phyloP scores from a whole-genome alignment of 2,113 vertebrate species.

The Calidris pugnax region DNA sequence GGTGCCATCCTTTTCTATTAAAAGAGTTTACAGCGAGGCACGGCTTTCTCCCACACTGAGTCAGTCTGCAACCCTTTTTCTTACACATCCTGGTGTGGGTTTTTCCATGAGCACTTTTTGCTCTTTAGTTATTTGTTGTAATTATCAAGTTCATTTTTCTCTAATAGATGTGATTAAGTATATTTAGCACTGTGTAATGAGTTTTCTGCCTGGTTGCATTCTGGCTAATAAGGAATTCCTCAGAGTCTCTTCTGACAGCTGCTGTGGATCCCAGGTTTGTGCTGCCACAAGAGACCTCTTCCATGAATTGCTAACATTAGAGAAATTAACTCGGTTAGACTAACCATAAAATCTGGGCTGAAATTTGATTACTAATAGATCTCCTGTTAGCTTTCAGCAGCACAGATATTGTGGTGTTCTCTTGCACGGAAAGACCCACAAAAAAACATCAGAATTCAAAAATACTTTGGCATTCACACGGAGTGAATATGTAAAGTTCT shows the following conservation, averaged over 20 bases:
- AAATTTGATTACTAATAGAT: slow-evolving; percentile 82
- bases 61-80: not conserved
- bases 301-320: slow-evolving; percentile 78
- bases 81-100: slow-evolving; percentile 37
- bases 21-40: not conserved
- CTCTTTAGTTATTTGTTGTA: slow-evolving; percentile 94
- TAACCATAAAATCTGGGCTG: slow-evolving; percentile 83
- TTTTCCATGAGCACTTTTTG: slow-evolving; percentile 72
- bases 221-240: slow-evolving; percentile 93
- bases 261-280: slow-evolving; percentile 77
- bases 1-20: not conserved
- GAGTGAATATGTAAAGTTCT: not conserved
- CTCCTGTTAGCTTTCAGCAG: slow-evolving; percentile 42
- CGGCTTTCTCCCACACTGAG: not conserved
- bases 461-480: not conserved
- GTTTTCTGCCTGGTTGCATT: slow-evolving; percentile 98
- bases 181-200: slow-evolving; percentile 99
- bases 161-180: slow-evolving; percentile 98
- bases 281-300: slow-evolving; percentile 73
- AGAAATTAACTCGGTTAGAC: slow-evolving; percentile 83
- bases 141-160: slow-evolving; percentile 89
- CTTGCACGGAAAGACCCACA: not conserved
- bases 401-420: not conserved
- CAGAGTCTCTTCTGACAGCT: slow-evolving; percentile 80
- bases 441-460: not conserved